Conservation (phyloP, 2,888 invertebrate genomes). For the Agrochola lota region DNA sequence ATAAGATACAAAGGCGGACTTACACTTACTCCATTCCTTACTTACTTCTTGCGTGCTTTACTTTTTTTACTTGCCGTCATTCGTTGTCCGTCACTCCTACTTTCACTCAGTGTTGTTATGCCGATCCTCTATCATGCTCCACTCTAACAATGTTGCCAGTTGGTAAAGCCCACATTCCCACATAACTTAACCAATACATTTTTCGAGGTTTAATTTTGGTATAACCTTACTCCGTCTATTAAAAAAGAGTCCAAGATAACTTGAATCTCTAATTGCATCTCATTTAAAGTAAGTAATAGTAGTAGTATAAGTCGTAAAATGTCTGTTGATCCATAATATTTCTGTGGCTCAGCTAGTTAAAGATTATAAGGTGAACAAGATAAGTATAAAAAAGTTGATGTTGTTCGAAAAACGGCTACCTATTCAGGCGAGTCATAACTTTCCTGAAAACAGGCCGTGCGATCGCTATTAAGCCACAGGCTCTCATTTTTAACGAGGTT, state of each 20-base stretch:
- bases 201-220: background rate
- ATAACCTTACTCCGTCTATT: background rate
- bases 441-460: slow-evolving; percentile 26
- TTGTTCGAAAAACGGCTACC: slow-evolving; percentile 19
- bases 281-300: no score
- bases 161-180: background rate
- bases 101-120: background rate
- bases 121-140: background rate
- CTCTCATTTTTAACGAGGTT: slow-evolving; percentile 50
- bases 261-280: background rate
- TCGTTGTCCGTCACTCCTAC: background rate
- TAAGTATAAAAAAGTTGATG: slow-evolving; percentile 21
- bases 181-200: background rate
- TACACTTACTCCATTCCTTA: background rate
- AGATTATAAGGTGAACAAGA: slow-evolving; percentile 30
- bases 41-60: no score
- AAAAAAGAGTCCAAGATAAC: no score
- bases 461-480: slow-evolving; percentile 32
- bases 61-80: background rate
- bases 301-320: background rate
- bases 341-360: background rate
- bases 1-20: no score
- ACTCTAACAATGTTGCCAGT: background rate
- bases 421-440: slow-evolving; percentile 35
- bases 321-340: background rate